Evolutionary conservation across 1,140 invertebrate species (phyloP).

Genomic region (Cyclargus thomasi): DNA sequence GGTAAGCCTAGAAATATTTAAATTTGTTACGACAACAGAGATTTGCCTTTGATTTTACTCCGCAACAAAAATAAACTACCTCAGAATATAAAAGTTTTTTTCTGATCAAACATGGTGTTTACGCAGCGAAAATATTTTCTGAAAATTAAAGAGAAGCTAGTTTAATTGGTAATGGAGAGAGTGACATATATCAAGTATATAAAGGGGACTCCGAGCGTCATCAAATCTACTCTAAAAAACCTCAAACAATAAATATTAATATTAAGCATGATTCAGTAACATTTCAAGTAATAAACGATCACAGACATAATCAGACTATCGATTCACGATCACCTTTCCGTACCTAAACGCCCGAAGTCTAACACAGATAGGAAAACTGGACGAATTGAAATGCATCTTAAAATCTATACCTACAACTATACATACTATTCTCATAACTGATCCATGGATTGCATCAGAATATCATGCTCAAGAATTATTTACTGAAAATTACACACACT

Average conservation of each 20-base stretch:
- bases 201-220: background rate
- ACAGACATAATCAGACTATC: background rate
- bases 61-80: background rate
- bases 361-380: background rate
- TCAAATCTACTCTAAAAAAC: conserved; percentile 13
- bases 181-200: background rate
- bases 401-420: background rate
- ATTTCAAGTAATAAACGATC: background rate
- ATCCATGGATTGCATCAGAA: background rate
- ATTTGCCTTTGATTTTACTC: background rate
- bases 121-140: background rate
- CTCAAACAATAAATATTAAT: background rate
- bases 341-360: conserved; percentile 6
- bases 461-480: no score
- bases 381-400: conserved; percentile 14
- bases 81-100: background rate
- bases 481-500: no score
- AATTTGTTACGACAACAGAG: background rate
- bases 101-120: background rate
- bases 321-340: background rate
- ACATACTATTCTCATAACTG: background rate
- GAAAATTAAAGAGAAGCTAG: background rate
- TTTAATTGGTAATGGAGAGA: background rate
- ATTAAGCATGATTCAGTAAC: background rate
- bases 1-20: background rate